Evolutionary conservation across 1,140 invertebrate genomes (phyloP).

Genomic region (Elysia chlorotica): DNA sequence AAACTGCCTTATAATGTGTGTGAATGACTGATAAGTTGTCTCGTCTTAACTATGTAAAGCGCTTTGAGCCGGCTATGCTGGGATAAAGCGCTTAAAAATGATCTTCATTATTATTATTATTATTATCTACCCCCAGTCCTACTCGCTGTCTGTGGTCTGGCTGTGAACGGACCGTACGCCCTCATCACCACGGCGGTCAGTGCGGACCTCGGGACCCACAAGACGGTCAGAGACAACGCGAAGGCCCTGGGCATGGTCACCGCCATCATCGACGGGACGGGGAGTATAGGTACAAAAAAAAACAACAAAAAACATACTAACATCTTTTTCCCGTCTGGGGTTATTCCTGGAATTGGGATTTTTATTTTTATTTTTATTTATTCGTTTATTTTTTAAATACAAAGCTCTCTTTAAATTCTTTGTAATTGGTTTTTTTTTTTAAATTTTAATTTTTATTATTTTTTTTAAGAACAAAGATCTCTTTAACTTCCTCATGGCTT

Average conservation of each 20-base stretch:
- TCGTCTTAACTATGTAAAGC: neutral
- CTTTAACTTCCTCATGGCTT: too few relatives aligned
- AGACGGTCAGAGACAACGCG: slow-evolving; percentile 79
- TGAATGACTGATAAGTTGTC: neutral
- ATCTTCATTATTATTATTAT: neutral
- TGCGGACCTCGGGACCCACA: slow-evolving; percentile 89
- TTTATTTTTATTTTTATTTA: too few relatives aligned
- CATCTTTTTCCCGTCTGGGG: neutral
- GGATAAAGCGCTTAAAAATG: too few relatives aligned
- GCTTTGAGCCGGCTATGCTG: too few relatives aligned
- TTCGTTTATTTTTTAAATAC: neutral
- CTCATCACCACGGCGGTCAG: slow-evolving; percentile 96
- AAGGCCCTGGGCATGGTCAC: slow-evolving; percentile 94
- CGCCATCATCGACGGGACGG: slow-evolving; percentile 95
- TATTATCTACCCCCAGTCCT: slow-evolving; percentile 62
- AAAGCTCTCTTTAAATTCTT: neutral
- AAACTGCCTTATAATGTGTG: neutral
- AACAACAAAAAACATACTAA: neutral
- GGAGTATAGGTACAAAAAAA: slow-evolving; percentile 76
- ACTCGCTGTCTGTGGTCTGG: slow-evolving; percentile 76
- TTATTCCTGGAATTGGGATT: neutral
- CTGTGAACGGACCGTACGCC: slow-evolving; percentile 95
- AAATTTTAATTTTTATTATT: too few relatives aligned
- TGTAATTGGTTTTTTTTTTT: too few relatives aligned
- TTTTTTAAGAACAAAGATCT: too few relatives aligned